These are phyloP conservation scores for Patella ulyssiponensis DNA, from an alignment of 2,888 invertebrate genomes.

Conservation along the genomic window DNA sequence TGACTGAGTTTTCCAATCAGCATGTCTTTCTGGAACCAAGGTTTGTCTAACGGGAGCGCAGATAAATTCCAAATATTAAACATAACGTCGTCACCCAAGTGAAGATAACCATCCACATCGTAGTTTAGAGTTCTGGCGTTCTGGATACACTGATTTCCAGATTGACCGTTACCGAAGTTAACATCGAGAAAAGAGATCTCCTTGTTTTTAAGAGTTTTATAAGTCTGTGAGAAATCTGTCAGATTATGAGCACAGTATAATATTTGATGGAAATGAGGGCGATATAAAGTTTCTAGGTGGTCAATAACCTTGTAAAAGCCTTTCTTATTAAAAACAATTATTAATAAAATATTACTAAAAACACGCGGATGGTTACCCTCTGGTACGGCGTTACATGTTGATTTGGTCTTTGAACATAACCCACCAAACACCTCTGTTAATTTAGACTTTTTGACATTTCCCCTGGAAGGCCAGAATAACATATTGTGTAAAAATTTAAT, in stretches of 20 bases:
- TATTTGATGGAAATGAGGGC: constrained; percentile 1
- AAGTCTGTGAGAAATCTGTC: not conserved
- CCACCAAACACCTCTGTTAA: not conserved
- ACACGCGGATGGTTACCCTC: not conserved
- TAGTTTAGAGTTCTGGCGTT: not conserved
- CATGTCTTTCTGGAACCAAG: not conserved
- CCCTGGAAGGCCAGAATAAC: constrained; percentile 1
- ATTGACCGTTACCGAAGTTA: not conserved
- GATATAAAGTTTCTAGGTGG: not conserved
- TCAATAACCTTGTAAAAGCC: not conserved
- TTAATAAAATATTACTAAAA: not conserved
- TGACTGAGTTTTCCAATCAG: not conserved
- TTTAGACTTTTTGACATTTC: not conserved
- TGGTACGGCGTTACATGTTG: not conserved
- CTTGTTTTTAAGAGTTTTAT: not conserved
- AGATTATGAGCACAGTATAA: not conserved
- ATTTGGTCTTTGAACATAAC: not conserved
- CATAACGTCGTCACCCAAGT: not conserved
- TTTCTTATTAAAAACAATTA: not conserved
- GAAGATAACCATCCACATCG: not conserved
- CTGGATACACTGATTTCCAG: not conserved
- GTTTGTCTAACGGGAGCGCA: not conserved
- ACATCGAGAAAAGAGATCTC: not conserved
- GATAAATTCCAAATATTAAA: not conserved
- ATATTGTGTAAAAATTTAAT: not conserved